Evolutionary conservation across 1,140 invertebrate genomes (phyloP).

Genomic region (Meloidogyne floridensis): DNA sequence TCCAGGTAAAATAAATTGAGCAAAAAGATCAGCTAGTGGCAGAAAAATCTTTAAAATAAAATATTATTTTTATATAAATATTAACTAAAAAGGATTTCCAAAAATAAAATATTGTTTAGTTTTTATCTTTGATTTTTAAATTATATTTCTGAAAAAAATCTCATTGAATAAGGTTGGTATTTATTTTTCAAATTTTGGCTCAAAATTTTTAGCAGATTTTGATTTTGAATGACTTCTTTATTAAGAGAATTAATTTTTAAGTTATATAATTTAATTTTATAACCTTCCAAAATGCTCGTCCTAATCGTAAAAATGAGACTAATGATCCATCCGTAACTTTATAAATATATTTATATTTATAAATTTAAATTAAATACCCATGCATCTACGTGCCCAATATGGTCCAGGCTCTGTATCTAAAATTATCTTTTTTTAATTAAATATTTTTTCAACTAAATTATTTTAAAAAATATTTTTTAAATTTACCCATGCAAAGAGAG

Average conservation of each 20-base stretch:
- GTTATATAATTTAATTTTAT: too few relatives aligned
- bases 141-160: too few relatives aligned
- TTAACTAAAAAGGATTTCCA: too few relatives aligned
- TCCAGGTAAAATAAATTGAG: constrained; percentile 62
- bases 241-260: too few relatives aligned
- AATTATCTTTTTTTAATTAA: not conserved
- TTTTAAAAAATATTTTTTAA: constrained; percentile 3
- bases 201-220: too few relatives aligned
- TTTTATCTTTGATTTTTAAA: too few relatives aligned
- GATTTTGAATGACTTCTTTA: too few relatives aligned
- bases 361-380: constrained; percentile 27
- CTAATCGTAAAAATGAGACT: constrained; percentile 52
- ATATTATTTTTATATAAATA: too few relatives aligned
- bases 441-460: not conserved
- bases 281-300: constrained; percentile 59
- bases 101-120: too few relatives aligned
- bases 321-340: constrained; percentile 58
- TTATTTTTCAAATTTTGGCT: too few relatives aligned
- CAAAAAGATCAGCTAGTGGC: constrained; percentile 61
- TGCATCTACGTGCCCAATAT: constrained; percentile 60
- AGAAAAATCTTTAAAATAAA: constrained; percentile 15
- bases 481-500: constrained; percentile 57
- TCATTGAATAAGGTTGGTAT: too few relatives aligned
- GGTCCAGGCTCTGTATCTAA: constrained; percentile 63
- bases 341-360: constrained; percentile 11